Base-by-base conservation (phyloP, 2,113 vertebrate genomes). In the Aramus guarauna region DNA sequence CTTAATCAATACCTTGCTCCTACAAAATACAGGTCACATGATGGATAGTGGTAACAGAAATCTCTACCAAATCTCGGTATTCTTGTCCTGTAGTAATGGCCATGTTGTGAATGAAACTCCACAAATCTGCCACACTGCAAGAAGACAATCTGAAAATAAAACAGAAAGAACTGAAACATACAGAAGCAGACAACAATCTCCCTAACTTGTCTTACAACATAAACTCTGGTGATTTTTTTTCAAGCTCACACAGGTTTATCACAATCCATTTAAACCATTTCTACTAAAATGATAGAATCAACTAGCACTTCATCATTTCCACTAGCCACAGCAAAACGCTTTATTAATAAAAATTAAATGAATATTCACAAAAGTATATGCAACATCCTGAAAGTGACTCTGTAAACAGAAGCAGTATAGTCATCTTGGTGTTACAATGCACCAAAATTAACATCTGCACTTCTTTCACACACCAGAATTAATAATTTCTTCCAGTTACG, bases 31-130 rank as follows among this genome's bases (percentile, higher is more conserved):
- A 99, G 97, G 96, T 99, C 99, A 93, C 99, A 99, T 0, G 99
- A 99, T 5, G 99, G 99, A 77, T 98, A 99, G 96, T 99, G 99
- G 37, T 99, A 99, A 20, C 99, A 99, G 91, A 99, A 99, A 97
- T 99, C 99, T 93, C 99, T 98, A 81, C 99, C 99, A 82, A 99
- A 99, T 96, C 99, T 99, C 22, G 99, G 99, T 96, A 99, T 99
- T 71, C 99, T 99, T 26, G 99, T 99, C 96, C 98, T 99, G 97
- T 99, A 99, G 96, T 99, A 99, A 94, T 98, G 98, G 14, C 99
- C 99, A 0, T 99, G 98, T 66, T 99, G 99, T 2, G 99, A 99
- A 97, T 99, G 99, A 95, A 99, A 99, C 94, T 99, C 99, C 27
- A 99, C 98, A 36, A 99, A 99, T 75, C 99, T 98, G 71, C 99